These are phyloP conservation scores for Apodemia hepburni DNA, from an alignment of 2,888 invertebrate species.

Conservation along the genomic window DNA sequence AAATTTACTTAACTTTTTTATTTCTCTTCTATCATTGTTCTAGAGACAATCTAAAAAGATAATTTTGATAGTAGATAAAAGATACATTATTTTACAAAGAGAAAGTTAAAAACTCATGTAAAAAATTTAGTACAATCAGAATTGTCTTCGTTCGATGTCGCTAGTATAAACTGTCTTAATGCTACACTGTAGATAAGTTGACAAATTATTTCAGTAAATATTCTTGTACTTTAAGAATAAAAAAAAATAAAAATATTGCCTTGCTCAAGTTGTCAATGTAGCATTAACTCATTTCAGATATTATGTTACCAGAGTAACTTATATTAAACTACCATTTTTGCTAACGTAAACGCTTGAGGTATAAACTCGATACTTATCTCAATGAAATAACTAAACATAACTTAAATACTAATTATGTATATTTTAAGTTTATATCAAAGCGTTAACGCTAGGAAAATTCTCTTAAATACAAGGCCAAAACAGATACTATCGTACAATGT, in stretches of 20 bases:
- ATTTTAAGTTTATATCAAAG: background rate
- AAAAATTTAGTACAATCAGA: too few relatives aligned
- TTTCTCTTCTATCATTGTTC: constrained; percentile 20
- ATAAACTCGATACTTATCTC: background rate
- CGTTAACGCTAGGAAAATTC: constrained; percentile 4
- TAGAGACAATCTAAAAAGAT: background rate
- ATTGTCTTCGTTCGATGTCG: too few relatives aligned
- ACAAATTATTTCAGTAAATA: too few relatives aligned
- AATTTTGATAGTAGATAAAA: too few relatives aligned
- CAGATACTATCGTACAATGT: background rate
- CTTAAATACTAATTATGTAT: background rate
- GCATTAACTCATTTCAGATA: background rate
- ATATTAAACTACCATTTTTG: background rate
- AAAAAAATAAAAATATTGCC: background rate
- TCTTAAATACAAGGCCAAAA: background rate
- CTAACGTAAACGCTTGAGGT: background rate
- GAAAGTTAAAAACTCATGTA: too few relatives aligned
- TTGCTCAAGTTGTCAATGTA: background rate
- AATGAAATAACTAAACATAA: too few relatives aligned
- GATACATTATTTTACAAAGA: too few relatives aligned
- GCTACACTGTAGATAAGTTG: too few relatives aligned
- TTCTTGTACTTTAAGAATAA: too few relatives aligned
- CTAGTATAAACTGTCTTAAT: too few relatives aligned
- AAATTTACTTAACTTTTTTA: constrained; percentile 44
- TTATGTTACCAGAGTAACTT: background rate